These are phyloP conservation scores for Orestias chungarensis DNA, from an alignment of 2,797 vertebrate species.

Conservation along the genomic window DNA sequence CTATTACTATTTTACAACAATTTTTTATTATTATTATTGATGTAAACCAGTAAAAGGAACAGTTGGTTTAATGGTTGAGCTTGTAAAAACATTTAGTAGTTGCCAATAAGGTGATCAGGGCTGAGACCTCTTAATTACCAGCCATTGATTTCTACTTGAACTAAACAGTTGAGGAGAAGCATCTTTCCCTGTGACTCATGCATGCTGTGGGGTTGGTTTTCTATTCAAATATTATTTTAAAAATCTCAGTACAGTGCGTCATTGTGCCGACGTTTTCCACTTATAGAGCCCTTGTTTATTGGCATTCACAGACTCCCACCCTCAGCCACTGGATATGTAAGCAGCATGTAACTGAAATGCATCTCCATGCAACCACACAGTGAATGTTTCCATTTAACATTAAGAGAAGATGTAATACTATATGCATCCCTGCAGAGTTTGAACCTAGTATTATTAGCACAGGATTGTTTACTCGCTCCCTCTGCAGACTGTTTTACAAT, in stretches of 20 bases:
- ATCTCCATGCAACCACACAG: background rate
- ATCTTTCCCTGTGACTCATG: background rate
- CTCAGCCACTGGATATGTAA: background rate
- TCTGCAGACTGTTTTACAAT: background rate
- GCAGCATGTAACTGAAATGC: background rate
- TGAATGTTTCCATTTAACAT: constrained; percentile 1
- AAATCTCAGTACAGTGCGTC: background rate
- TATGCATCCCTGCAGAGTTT: background rate
- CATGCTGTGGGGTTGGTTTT: background rate
- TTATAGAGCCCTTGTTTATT: background rate
- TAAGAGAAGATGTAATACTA: background rate
- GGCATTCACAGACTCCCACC: background rate
- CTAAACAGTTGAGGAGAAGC: background rate
- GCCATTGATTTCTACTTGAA: background rate
- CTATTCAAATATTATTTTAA: background rate
- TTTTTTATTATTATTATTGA: background rate
- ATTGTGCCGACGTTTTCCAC: background rate
- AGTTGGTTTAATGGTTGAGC: background rate
- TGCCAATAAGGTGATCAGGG: background rate
- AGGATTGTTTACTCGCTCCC: background rate
- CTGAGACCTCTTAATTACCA: background rate
- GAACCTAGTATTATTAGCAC: background rate
- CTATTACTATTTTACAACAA: background rate
- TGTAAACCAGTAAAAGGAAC: background rate
- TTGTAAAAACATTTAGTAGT: background rate